These are phyloP conservation scores for Bellardia pandia DNA, from an alignment of 2,888 invertebrate genomes.

Conservation along the genomic window DNA sequence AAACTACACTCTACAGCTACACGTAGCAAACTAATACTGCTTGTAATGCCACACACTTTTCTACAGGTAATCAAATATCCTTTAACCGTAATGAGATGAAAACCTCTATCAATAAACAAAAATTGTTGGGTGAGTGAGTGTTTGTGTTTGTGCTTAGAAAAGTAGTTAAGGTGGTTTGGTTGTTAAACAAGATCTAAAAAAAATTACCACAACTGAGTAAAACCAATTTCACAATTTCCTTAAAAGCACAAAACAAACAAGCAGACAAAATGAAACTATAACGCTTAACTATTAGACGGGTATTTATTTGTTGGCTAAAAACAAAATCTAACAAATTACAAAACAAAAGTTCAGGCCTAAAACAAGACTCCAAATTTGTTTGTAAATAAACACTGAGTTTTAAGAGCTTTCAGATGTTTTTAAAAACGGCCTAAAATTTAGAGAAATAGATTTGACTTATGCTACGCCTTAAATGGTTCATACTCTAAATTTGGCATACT, in stretches of 20 bases:
- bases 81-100: constrained; percentile 41
- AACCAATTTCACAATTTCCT: constrained; percentile 26
- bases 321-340: background rate
- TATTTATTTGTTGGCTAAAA: background rate
- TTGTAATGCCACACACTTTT: background rate
- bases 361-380: too few relatives aligned
- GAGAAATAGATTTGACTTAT: too few relatives aligned
- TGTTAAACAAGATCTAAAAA: background rate
- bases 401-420: too few relatives aligned
- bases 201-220: constrained; percentile 37
- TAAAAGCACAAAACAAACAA: background rate
- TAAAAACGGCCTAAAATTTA: too few relatives aligned
- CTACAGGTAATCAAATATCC: constrained; percentile 47
- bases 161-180: constrained; percentile 1
- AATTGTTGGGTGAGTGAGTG: background rate
- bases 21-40: background rate
- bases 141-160: background rate
- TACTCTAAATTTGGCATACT: too few relatives aligned
- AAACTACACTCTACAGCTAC: background rate
- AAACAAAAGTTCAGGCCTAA: background rate
- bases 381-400: too few relatives aligned
- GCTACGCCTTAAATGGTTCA: too few relatives aligned
- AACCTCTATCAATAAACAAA: constrained; percentile 27
- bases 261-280: background rate
- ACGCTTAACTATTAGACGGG: background rate